Percentiles rank a stretch among this genome's conserved stretches.
phyloP scores from a whole-genome alignment of 2,113 vertebrate genomes.

The Pholis gunnellus region DNA sequence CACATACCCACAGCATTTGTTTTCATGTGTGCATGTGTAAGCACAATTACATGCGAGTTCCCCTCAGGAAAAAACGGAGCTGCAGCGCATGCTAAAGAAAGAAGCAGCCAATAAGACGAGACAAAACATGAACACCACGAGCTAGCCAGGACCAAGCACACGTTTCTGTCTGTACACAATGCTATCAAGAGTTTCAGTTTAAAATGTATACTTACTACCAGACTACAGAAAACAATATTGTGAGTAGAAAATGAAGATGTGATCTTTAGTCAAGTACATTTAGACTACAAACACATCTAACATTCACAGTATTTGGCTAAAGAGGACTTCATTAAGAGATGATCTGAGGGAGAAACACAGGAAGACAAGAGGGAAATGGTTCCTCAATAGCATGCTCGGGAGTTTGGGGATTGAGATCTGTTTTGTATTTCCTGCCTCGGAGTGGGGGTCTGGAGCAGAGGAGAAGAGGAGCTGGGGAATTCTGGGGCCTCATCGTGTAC shows the following conservation, averaged over 20 bases:
- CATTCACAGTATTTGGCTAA: neutral
- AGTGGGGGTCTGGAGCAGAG: slow-evolving; percentile 36
- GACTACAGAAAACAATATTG: neutral
- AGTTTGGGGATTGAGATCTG: slow-evolving; percentile 66
- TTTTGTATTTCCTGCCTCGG: slow-evolving; percentile 70
- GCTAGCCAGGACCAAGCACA: neutral
- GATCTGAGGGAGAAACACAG: neutral
- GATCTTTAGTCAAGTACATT: neutral
- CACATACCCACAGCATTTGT: slow-evolving; percentile 3
- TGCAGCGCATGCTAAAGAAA: neutral
- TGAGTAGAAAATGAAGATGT: neutral
- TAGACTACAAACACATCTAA: neutral
- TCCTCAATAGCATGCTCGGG: slow-evolving; percentile 30
- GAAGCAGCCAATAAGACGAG: slow-evolving; percentile 8
- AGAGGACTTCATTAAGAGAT: neutral
- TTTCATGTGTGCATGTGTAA: neutral
- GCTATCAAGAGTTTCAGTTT: neutral
- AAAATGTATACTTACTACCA: neutral
- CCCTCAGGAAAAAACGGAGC: neutral
- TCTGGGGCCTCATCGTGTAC: slow-evolving; percentile 52
- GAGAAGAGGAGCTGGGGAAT: slow-evolving; percentile 53
- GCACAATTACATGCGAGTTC: neutral
- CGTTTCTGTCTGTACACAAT: neutral
- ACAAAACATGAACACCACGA: neutral
- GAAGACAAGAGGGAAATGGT: slow-evolving; percentile 9